Evolutionary conservation across 1,140 invertebrate species (phyloP).

Genomic region (Microvelia longipes): DNA sequence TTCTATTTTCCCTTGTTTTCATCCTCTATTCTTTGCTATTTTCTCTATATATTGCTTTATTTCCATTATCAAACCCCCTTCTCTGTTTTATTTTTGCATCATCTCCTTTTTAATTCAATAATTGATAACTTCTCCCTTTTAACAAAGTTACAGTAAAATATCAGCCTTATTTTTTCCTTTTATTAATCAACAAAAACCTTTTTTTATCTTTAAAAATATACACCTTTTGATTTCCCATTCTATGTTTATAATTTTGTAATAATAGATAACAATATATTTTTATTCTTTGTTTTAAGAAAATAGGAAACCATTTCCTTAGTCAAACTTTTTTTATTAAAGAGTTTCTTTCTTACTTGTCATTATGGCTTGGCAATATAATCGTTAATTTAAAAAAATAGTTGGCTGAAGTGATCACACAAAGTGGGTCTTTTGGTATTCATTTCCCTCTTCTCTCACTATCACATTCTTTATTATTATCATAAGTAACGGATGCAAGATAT

Average conservation of each 20-base stretch:
- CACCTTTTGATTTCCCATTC: neutral
- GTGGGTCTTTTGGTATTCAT: no score
- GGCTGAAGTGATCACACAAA: no score
- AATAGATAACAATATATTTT: neutral
- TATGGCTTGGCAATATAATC: no score
- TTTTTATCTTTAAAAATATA: neutral
- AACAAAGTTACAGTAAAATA: neutral
- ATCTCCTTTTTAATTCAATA: neutral
- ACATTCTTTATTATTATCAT: no score
- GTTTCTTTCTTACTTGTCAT: no score
- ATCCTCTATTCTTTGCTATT: neutral
- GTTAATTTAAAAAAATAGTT: no score
- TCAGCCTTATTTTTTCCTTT: neutral
- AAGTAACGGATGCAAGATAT: no score
- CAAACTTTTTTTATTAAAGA: no score
- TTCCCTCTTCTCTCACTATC: no score
- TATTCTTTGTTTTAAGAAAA: no score
- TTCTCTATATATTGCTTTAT: no score
- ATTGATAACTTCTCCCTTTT: neutral
- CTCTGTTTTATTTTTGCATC: neutral
- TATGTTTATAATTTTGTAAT: neutral
- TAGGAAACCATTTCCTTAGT: no score
- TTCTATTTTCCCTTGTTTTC: neutral
- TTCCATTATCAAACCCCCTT: neutral
- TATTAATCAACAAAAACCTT: neutral